Conservation (phyloP, 2,113 vertebrate species). For the Percina caprodes region DNA sequence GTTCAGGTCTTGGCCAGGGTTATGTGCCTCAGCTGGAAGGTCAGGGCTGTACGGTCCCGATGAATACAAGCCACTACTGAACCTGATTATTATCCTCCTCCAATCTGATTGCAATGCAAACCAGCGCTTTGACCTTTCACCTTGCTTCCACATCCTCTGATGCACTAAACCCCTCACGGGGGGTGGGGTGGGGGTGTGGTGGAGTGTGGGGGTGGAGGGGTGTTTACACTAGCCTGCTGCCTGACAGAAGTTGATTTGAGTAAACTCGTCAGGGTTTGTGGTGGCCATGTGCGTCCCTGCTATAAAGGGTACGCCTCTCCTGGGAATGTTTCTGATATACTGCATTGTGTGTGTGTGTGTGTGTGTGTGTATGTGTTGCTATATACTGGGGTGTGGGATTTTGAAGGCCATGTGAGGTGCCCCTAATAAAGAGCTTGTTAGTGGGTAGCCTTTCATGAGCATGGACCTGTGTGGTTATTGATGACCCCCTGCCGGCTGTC, state of each 20-base stretch:
- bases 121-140: conserved; percentile 63
- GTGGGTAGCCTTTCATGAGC: conserved; percentile 16
- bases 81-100: conserved; percentile 59
- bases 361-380: conserved; percentile 9
- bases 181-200: not conserved
- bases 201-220: no score
- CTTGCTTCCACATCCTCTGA: conserved; percentile 36
- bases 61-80: conserved; percentile 64
- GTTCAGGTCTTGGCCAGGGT: conserved; percentile 45
- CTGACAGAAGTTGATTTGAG: conserved; percentile 43
- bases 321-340: conserved; percentile 26
- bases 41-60: conserved; percentile 34
- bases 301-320: conserved; percentile 22
- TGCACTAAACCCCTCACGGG: conserved; percentile 34
- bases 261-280: conserved; percentile 1
- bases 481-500: conserved; percentile 42
- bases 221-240: not conserved
- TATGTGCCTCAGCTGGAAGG: conserved; percentile 68
- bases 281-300: conserved; percentile 10
- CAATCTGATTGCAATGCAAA: conserved; percentile 72
- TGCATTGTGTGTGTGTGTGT: conserved; percentile 2
- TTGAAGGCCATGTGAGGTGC: conserved; percentile 16
- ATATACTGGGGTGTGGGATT: not conserved
- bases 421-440: conserved; percentile 12
- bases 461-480: conserved; percentile 25